Evolutionary conservation across 1,140 invertebrate species (phyloP), one percentile per base, ranked within the genome.

Genomic region (Bombus waltoni): DNA sequence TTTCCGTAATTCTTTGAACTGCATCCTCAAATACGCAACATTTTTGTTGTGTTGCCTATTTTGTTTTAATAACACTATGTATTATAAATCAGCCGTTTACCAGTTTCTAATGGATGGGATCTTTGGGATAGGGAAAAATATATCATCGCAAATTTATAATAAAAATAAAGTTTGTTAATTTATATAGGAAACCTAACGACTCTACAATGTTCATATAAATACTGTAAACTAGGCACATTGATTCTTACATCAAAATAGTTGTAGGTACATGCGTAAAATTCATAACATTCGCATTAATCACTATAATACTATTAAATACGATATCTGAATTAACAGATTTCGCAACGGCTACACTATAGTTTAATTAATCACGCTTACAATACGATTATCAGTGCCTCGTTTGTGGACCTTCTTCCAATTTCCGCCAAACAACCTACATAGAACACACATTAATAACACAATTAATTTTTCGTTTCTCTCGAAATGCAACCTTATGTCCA

Each of bases 381-480:
- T 65, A 76, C 68, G 22, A 40, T 81, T 40, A 32, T 90, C 95
- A 96, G 91, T 96, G 95, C 94, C 96, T 95, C 80, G 95, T 92
- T 83, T 95, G 95, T 38, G 96, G 96, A 81, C 95, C 96, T 93
- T 97, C 97, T 92, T 97, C 97, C 70, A 97, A 92, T 93, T 97
- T 97, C 91, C 96, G 94, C 97, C 97, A 97, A 42, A 97, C 97
- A 66, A 97, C 96, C 97, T 97, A 38, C 8, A 22, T 68, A 92
- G 65, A 95, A 94, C 59, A 86, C 57, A 80, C 2, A 62, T 47
- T 35, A 81, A 83, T 68, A 15, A 66, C 3, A 44, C 3, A 22
- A 0, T 66, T 32, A 42, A 11, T 62, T 22, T 2, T 13, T 25
- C 6, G 3, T 22, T 72, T 42, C 47, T 28, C 3, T 5, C 1